Base-by-base conservation (phyloP, 2,888 invertebrate genomes). In the Agrilus biguttatus region DNA sequence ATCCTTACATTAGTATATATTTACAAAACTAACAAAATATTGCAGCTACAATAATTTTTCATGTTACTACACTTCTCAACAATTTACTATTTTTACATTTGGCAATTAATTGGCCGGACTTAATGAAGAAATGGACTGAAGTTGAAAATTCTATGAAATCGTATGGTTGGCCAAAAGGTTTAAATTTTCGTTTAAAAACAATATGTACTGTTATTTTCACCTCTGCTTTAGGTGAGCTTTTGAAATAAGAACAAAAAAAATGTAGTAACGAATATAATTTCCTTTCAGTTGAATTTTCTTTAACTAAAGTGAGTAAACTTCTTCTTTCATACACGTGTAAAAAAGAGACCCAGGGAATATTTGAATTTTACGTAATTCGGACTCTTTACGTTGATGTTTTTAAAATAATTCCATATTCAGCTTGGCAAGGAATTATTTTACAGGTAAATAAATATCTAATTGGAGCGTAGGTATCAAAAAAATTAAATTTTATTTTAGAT, bases 11-110 rank as follows among this genome's bases (percentile, higher is more conserved):
- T n/a, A n/a, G n/a, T n/a, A n/a, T n/a, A n/a, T 17, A 4, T 17
- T 28, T 10, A 28, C 4, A 28, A 28, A 28, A 28, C 28, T 2
- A 10, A 28, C 10, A 28, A 8, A 28, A 28, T 28, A 10, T 28
- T 55, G 23, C 51, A 67, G 68, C 63, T 6, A 62, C 61, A 43
- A 52, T 71, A 2, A 61, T 77, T 46, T 80, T 79, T 59, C 77
- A 74, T 46, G 67, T 64, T 0, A 73, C 74, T 39, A 69, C 71
- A 0, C 51, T 74, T 2, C 47, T 73, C 1, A 73, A 75, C 0
- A 59, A 71, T 2, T 36, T 74, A 2, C 53, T 77, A 2, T 75
- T 74, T 33, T 62, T 75, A 50, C 68, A 63, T 45, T 52, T 72
- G 33, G 69, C 70, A 1, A 59, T 53, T 40, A 54, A 61, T 28